Evolutionary conservation across 1,140 invertebrate genomes (phyloP).

Genomic region (Chelonus insularis): DNA sequence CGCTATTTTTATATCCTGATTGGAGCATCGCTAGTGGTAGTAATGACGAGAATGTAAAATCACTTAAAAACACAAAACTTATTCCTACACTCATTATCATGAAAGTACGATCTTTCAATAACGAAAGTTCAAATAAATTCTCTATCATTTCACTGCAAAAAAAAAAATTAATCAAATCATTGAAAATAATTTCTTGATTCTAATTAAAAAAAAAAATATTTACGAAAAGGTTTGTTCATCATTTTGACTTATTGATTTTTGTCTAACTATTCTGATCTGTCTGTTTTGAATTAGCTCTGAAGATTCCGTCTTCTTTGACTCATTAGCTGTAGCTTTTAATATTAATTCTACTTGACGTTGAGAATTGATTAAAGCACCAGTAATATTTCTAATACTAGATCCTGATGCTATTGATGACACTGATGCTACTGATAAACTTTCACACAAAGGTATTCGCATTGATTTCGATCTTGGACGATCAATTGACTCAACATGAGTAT

Average conservation of each 20-base stretch:
- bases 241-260: not conserved
- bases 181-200: no score
- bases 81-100: slow-evolving; percentile 49
- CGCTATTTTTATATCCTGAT: slow-evolving; percentile 41
- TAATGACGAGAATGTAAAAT: slow-evolving; percentile 48
- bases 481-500: slow-evolving; percentile 28
- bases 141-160: slow-evolving; percentile 31
- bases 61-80: slow-evolving; percentile 48
- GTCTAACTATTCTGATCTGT: not conserved
- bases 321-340: not conserved
- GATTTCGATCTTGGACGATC: slow-evolving; percentile 28
- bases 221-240: slow-evolving; percentile 20
- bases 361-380: slow-evolving; percentile 23
- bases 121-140: slow-evolving; percentile 45
- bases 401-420: slow-evolving; percentile 17
- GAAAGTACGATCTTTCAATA: slow-evolving; percentile 47
- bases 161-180: slow-evolving; percentile 12
- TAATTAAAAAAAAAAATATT: not conserved
- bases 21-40: slow-evolving; percentile 53
- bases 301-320: no score
- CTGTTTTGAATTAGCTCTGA: no score
- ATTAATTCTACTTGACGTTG: slow-evolving; percentile 12
- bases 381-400: slow-evolving; percentile 29
- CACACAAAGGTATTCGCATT: not conserved
- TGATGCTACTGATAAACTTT: no score